Evolutionary conservation across 2,888 invertebrate genomes (phyloP).

Genomic region (Nezara viridula): DNA sequence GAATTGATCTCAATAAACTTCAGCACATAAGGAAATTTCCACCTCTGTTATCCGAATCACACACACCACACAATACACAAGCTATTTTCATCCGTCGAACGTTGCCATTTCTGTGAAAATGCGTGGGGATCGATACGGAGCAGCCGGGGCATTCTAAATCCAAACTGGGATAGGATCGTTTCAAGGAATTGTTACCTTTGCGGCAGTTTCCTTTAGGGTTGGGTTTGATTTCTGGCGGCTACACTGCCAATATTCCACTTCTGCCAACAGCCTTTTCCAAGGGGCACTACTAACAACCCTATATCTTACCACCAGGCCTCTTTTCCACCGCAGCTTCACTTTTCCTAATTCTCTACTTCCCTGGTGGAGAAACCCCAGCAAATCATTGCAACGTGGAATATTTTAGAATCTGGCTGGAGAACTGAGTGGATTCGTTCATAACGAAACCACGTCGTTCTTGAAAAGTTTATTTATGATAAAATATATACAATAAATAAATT

Average conservation of each 20-base stretch:
- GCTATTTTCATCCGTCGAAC: background rate
- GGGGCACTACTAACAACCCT: conserved; percentile 21
- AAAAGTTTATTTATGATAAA: no score
- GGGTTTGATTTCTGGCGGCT: conserved; percentile 23
- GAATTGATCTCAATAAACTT: background rate
- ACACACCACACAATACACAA: background rate
- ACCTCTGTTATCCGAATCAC: background rate
- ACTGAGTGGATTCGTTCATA: background rate
- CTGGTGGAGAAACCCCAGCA: background rate
- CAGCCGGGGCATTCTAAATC: conserved; percentile 26
- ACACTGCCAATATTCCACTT: conserved; percentile 25
- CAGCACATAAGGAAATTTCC: background rate
- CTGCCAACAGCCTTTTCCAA: conserved; percentile 8
- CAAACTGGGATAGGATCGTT: conserved; percentile 7
- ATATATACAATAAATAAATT: no score
- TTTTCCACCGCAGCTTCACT: background rate
- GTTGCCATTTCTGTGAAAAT: background rate
- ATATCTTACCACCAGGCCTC: conserved; percentile 14
- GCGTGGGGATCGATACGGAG: background rate
- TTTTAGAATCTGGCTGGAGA: background rate
- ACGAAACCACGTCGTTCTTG: background rate
- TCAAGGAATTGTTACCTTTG: conserved; percentile 14
- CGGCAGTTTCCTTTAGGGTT: conserved; percentile 15
- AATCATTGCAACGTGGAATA: background rate
- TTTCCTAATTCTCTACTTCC: conserved; percentile 20